Conservation (phyloP, 2,888 invertebrate species). For the Standfussiana lucernea region DNA sequence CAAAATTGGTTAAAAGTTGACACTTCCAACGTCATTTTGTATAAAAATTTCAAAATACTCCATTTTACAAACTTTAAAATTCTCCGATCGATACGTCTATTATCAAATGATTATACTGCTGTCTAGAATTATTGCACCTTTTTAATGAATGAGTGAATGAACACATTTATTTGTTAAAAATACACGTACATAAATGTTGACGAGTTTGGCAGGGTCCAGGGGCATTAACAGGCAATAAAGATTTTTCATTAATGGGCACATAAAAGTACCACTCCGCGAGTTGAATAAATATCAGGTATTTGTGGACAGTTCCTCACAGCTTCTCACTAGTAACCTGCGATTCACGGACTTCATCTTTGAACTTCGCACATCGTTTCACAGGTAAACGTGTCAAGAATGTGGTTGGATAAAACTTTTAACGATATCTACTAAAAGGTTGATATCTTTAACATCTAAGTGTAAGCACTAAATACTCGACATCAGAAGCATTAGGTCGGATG, state of each 20-base stretch:
- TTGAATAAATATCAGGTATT: constrained; percentile 30
- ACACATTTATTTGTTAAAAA: background rate
- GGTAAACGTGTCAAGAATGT: constrained; percentile 6
- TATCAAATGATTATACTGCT: background rate
- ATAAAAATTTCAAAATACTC: background rate
- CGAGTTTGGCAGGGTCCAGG: background rate
- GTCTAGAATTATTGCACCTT: background rate
- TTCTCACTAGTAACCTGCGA: constrained; percentile 1
- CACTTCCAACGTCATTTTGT: background rate
- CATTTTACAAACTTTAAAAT: background rate
- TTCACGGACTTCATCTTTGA: constrained; percentile 39
- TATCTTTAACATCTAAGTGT: constrained; percentile 31
- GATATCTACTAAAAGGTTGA: constrained; percentile 6
- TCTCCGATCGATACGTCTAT: background rate
- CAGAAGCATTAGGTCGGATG: too few relatives aligned
- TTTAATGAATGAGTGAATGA: background rate
- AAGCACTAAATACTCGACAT: too few relatives aligned
- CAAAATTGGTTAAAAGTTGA: background rate
- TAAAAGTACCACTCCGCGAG: background rate
- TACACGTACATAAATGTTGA: background rate
- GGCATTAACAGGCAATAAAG: background rate
- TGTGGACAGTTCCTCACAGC: background rate
- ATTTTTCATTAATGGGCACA: background rate
- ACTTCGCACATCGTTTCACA: constrained; percentile 13
- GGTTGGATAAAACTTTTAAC: constrained; percentile 23